Conservation (phyloP, 2,113 vertebrate genomes). For the Amphilophus citrinellus region DNA sequence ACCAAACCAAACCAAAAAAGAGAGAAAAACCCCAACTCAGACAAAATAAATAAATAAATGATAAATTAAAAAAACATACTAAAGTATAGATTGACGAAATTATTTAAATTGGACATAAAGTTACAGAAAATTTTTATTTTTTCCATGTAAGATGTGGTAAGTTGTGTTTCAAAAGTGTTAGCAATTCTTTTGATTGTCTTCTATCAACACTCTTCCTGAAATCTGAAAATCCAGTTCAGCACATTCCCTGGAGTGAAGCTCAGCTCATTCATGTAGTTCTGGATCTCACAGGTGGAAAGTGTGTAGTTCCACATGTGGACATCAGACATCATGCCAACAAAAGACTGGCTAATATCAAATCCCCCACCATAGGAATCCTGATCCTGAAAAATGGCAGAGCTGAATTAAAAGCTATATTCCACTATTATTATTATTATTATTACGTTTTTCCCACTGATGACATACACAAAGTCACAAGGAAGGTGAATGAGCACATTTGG, state of each 20-base stretch:
- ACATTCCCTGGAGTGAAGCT: constrained; percentile 63
- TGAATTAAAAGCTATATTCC: no score
- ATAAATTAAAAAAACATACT: background rate
- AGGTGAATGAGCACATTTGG: no score
- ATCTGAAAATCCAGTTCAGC: constrained; percentile 66
- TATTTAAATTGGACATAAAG: background rate
- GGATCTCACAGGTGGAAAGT: constrained; percentile 62
- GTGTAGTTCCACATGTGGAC: constrained; percentile 70
- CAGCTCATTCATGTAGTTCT: background rate
- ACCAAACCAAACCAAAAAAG: no score
- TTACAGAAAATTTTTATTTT: no score
- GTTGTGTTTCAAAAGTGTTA: background rate
- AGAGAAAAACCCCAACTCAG: no score
- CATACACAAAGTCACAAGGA: no score
- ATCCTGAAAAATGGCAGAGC: constrained; percentile 38
- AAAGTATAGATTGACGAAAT: background rate
- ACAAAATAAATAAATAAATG: no score
- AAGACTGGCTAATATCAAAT: constrained; percentile 53
- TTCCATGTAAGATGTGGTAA: no score
- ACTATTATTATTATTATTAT: no score
- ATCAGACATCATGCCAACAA: constrained; percentile 66
- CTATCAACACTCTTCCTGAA: background rate
- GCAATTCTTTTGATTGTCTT: background rate
- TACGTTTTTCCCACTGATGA: no score
- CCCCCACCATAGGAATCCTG: constrained; percentile 63